These are phyloP conservation scores for Synanthedon myopaeformis DNA, from an alignment of 2,888 invertebrate species.

Conservation along the genomic window DNA sequence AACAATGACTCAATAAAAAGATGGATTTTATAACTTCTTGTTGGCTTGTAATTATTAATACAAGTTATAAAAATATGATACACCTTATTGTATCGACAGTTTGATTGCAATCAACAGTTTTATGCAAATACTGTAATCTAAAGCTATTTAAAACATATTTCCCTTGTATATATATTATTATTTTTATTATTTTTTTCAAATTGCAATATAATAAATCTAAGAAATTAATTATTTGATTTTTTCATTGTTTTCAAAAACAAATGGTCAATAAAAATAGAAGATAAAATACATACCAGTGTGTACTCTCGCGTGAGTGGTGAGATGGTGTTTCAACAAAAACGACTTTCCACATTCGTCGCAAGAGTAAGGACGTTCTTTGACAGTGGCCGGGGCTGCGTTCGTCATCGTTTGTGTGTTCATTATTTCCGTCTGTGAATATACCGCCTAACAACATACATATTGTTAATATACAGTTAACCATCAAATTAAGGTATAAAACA, in stretches of 20 bases:
- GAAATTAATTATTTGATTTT: not conserved
- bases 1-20: too few relatives aligned
- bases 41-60: too few relatives aligned
- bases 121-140: too few relatives aligned
- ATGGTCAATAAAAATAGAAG: not conserved
- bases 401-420: constrained; percentile 39
- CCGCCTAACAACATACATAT: constrained; percentile 40
- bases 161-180: not conserved
- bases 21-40: too few relatives aligned
- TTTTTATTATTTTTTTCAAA: too few relatives aligned
- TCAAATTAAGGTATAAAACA: too few relatives aligned
- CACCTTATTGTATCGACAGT: too few relatives aligned
- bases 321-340: constrained; percentile 85
- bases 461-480: constrained; percentile 14
- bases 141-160: not conserved
- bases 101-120: too few relatives aligned
- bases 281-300: constrained; percentile 72
- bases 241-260: not conserved
- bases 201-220: not conserved
- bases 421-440: constrained; percentile 58
- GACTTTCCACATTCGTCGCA: constrained; percentile 88
- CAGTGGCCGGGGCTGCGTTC: constrained; percentile 32
- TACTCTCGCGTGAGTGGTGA: constrained; percentile 85
- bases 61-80: too few relatives aligned
- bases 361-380: constrained; percentile 82